These are phyloP conservation scores for Philantomba maxwellii DNA, from an alignment of 2,113 vertebrate genomes.

Conservation along the genomic window DNA sequence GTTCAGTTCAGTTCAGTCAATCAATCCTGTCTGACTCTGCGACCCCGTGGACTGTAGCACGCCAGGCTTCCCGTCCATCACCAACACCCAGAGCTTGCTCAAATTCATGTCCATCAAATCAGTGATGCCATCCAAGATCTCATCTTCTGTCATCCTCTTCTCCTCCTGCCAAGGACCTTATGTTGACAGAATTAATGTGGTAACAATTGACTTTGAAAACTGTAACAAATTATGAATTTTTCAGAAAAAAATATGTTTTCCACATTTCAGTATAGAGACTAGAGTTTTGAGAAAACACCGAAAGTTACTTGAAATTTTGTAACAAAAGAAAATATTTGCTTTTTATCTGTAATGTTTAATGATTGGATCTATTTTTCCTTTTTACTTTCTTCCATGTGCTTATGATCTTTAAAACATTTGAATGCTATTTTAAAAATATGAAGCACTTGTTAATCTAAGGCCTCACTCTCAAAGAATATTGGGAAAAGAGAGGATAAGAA, in stretches of 20 bases:
- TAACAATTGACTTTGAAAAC: background rate
- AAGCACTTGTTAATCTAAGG: background rate
- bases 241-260: background rate
- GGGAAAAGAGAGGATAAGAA: background rate
- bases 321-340: background rate
- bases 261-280: background rate
- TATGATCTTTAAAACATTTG: background rate
- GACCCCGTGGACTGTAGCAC: background rate
- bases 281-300: slow-evolving; percentile 30
- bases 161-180: background rate
- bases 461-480: background rate
- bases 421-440: background rate
- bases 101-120: background rate
- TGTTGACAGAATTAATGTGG: background rate
- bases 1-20: background rate
- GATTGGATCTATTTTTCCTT: background rate
- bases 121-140: background rate
- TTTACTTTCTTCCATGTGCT: background rate
- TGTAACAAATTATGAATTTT: slow-evolving; percentile 1
- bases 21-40: background rate
- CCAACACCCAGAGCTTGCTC: background rate
- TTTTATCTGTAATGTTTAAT: background rate
- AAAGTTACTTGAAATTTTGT: background rate
- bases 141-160: background rate
- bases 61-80: background rate